Percentiles rank a stretch among this genome's conserved stretches.
Evolutionary conservation across 2,797 vertebrate genomes (phyloP).

Genomic region (Mormyrops boulengeri): DNA sequence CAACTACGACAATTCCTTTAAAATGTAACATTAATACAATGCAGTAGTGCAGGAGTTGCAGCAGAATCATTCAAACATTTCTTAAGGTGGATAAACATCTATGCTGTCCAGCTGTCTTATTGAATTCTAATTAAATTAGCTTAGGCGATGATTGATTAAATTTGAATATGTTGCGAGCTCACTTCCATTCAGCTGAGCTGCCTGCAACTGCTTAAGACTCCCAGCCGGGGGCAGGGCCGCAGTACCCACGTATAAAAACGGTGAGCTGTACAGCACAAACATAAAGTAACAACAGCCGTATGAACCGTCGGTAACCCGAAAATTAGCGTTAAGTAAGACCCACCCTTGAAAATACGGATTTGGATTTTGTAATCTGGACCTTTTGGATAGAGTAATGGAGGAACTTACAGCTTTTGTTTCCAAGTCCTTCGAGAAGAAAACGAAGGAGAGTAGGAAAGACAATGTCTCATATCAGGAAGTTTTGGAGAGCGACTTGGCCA

Average conservation of each 20-base stretch:
- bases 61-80: not conserved
- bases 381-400: conserved; percentile 76
- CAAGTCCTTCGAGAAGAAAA: conserved; percentile 95
- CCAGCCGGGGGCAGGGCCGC: conserved; percentile 79
- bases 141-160: not conserved
- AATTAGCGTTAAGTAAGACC: conserved; percentile 56
- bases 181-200: conserved; percentile 73
- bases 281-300: conserved; percentile 75
- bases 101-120: not conserved
- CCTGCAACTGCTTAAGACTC: conserved; percentile 91
- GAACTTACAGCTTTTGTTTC: conserved; percentile 97
- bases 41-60: not conserved
- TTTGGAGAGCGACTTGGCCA: conserved; percentile 90
- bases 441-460: conserved; percentile 86
- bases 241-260: conserved; percentile 91
- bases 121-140: not conserved
- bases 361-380: conserved; percentile 74
- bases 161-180: conserved; percentile 67
- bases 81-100: not conserved
- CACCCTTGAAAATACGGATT: conserved; percentile 50
- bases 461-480: conserved; percentile 93
- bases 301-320: conserved; percentile 74
- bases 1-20: not conserved
- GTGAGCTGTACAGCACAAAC: conserved; percentile 91
- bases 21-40: not conserved